Base-by-base conservation (phyloP, 2,113 vertebrate species). In the Paraplagusia blochii region DNA sequence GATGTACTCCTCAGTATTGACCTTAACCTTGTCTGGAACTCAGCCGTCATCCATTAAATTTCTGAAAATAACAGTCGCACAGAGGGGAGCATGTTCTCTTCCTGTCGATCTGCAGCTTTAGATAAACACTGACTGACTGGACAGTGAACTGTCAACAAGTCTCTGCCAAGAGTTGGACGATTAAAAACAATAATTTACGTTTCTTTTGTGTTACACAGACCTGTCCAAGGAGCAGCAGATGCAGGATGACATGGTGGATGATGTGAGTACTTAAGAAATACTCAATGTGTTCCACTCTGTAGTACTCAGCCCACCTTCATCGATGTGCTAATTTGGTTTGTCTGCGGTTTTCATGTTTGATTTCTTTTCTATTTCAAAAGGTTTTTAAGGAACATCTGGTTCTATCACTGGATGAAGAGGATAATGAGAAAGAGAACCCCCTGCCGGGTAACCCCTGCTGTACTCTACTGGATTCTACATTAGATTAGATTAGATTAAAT, bases 1-100 rank as follows among this genome's bases (percentile, higher is more conserved):
- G 82, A 85, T 74, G 80, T 69, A 67, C 49, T 39, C 60, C 54
- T 75, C 29, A 1, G 71, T 85, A 85, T 87, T 75, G 85, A 88
- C 77, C 77, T 65, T 58, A 77, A 74, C 69, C 58, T 61, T 22
- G 67, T 75, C 51, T 51, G 22, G 42, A 67, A 63, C 75, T 22
- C 49, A 44, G 65, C 70, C 48, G 63, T 38, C 58, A 7, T 69
- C 56, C 70, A 69, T 81, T 81, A 74, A 58, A 80, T 61, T 43
- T 73, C 74, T 64, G 13, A 9, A 69, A 82, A 78, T 76, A 81
- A 83, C 70, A 69, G 9, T 19, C 63, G 29, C 77, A 15, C 70
- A 13, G 66, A 17, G 5, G 77, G 74, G 66, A 74, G 67, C 2
- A n/a, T 69, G 79, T 69, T 56, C 74, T 63, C 47, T 72, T 80